phyloP scores from a whole-genome alignment of 2,797 vertebrate species.

The Artibeus lituratus region DNA sequence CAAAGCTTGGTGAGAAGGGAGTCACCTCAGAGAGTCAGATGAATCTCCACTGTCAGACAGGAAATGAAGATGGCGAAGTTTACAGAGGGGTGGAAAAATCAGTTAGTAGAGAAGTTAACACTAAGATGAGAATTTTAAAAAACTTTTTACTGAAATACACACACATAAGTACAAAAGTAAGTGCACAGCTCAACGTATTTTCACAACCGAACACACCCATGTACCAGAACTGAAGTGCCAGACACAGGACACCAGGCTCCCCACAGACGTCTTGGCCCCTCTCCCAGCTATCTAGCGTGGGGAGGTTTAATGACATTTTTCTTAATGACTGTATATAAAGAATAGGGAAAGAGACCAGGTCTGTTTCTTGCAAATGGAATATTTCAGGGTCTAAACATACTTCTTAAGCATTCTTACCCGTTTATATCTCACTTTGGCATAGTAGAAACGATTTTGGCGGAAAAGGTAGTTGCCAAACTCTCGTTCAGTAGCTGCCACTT shows the following conservation, averaged over 20 bases:
- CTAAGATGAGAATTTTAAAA: not conserved
- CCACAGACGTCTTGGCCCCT: not conserved
- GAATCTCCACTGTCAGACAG: not conserved
- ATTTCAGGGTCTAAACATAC: not conserved
- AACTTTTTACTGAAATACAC: not conserved
- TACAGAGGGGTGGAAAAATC: not conserved
- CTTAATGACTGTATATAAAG: not conserved
- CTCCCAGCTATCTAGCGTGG: not conserved
- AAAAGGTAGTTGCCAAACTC: constrained; percentile 94
- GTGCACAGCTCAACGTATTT: not conserved
- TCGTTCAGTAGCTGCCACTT: constrained; percentile 86
- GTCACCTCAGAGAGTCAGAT: not conserved
- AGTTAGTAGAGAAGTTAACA: not conserved
- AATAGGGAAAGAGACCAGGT: not conserved
- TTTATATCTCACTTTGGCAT: constrained; percentile 91
- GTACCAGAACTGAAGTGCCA: not conserved
- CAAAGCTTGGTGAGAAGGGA: not conserved
- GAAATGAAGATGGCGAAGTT: not conserved
- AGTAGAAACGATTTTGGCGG: constrained; percentile 81
- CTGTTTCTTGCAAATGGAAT: not conserved
- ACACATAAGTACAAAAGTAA: not conserved
- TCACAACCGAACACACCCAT: not conserved
- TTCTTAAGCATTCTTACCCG: constrained; percentile 81
- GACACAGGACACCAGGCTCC: not conserved
- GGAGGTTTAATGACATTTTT: not conserved